Base-by-base conservation (phyloP, 2,888 invertebrate genomes). In the Caenorhabditis imperialis region DNA sequence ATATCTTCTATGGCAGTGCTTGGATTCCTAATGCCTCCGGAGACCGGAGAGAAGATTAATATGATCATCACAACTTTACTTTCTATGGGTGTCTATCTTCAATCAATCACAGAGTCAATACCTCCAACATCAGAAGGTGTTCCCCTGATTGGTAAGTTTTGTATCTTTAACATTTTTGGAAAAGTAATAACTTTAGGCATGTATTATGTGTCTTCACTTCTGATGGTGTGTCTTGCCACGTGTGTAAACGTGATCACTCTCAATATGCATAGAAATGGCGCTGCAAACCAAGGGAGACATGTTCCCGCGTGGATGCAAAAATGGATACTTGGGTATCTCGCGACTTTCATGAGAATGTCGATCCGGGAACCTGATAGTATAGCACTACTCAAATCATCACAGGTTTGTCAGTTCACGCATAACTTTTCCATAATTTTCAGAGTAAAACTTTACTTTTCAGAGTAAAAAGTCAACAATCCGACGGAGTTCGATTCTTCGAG, bases 191-290 rank as follows among this genome's bases (percentile, higher is more conserved):
- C n/a, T 85, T 42, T 85, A 91, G 91, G 90, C 69, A 84, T 91
- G 58, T 91, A 91, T 84, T 91, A 91, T 78, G 91, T 91, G 2
- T 90, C 91, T n/a, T 91, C 91, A 35, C 90, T 91, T 38, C 90
- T 90, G 27, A 89, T 90, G 65, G 90, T 90, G 1, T 90, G 90
- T 8, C 84, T 89, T 33, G 90, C 90, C n/a, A 90, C 90, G 1
- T 89, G 88, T 23, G 89, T 90, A 87, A 93, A 93, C 1, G 94
- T 94, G 61, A 93, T 94, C 55, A 94, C 94, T 1, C 90, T 94
- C 75, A 94, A 94, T 89, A 92, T 94, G 88, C 94, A 94, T 62
- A 73, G 86, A 23, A 80, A 84, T 16, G 88, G 88, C n/a, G 80
- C 82, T 10, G 81, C 84, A 16, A 86, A 86, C 69, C 86, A 86